Conservation (phyloP, 1,140 invertebrate species). For the Lepeophtheirus salmonis region DNA sequence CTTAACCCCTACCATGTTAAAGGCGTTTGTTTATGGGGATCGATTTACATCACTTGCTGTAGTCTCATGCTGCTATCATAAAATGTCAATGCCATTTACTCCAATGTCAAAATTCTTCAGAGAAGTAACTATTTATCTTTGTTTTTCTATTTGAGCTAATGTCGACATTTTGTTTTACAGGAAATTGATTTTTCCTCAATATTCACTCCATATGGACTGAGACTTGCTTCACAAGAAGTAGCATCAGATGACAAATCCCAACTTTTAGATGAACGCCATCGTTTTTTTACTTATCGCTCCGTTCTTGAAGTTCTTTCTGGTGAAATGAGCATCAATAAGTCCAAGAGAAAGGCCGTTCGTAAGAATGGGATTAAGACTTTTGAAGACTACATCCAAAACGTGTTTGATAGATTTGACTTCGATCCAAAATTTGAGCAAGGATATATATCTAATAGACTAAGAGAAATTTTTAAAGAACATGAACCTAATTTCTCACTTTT, state of each 20-base stretch:
- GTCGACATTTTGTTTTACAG: too few species aligned
- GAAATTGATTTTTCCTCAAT: too few species aligned
- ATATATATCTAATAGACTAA: slow-evolving; percentile 12
- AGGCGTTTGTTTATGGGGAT: slow-evolving; percentile 43
- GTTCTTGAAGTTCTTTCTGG: slow-evolving; percentile 20
- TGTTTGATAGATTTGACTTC: background rate
- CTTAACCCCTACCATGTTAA: slow-evolving; percentile 47
- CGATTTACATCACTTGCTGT: slow-evolving; percentile 40
- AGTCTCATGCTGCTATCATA: slow-evolving; percentile 72
- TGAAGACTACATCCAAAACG: background rate
- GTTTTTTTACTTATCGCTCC: background rate
- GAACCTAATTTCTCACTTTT: slow-evolving; percentile 22
- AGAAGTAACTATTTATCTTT: too few species aligned
- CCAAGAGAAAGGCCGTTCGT: background rate
- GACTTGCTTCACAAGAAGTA: background rate
- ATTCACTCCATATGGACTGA: background rate
- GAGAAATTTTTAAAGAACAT: background rate
- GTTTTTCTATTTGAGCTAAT: too few species aligned
- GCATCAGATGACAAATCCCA: background rate
- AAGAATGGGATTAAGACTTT: background rate
- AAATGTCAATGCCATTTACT: slow-evolving; percentile 29
- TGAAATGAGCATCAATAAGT: slow-evolving; percentile 26
- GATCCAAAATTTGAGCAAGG: slow-evolving; percentile 20
- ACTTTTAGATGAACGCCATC: background rate
- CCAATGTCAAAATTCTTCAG: background rate